Evolutionary conservation across 1,140 invertebrate genomes (phyloP).

Genomic region (Tetragnatha versicolor): DNA sequence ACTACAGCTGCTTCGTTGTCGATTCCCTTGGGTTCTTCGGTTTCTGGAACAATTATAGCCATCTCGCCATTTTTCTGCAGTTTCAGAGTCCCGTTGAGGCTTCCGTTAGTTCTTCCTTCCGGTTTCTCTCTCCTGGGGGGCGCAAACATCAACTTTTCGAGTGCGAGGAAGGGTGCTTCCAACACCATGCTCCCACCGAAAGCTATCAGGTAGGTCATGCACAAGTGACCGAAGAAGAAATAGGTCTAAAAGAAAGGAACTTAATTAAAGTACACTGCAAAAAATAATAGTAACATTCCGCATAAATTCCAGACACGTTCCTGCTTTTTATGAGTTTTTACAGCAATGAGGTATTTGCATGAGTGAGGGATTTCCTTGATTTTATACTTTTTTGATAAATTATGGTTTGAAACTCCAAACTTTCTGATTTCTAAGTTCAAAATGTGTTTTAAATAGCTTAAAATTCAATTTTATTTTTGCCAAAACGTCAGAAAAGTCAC

Average conservation of each 20-base stretch:
- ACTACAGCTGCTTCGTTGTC: conserved; percentile 23
- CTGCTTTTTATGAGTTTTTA: too few species aligned
- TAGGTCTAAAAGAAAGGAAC: neutral
- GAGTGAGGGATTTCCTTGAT: too few species aligned
- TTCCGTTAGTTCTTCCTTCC: neutral
- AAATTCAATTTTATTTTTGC: too few species aligned
- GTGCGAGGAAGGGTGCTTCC: conserved; percentile 53
- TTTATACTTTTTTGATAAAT: too few species aligned
- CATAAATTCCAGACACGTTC: too few species aligned
- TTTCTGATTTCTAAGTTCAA: too few species aligned
- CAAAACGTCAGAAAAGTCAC: too few species aligned
- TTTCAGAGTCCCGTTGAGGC: conserved; percentile 12
- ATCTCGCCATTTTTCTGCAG: conserved; percentile 14
- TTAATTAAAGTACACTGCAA: too few species aligned
- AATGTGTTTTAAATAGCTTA: too few species aligned
- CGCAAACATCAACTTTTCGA: conserved; percentile 57
- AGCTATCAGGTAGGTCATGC: conserved; percentile 45
- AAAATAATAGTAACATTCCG: too few species aligned
- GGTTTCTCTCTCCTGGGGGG: neutral
- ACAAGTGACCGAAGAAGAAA: conserved; percentile 41
- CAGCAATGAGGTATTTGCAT: too few species aligned
- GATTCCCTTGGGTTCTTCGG: neutral
- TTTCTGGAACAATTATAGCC: neutral
- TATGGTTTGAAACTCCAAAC: too few species aligned
- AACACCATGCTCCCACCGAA: conserved; percentile 48